Conservation (phyloP, 37 sponge, comb jelly and placozoan species). For the Agelas oroides region DNA sequence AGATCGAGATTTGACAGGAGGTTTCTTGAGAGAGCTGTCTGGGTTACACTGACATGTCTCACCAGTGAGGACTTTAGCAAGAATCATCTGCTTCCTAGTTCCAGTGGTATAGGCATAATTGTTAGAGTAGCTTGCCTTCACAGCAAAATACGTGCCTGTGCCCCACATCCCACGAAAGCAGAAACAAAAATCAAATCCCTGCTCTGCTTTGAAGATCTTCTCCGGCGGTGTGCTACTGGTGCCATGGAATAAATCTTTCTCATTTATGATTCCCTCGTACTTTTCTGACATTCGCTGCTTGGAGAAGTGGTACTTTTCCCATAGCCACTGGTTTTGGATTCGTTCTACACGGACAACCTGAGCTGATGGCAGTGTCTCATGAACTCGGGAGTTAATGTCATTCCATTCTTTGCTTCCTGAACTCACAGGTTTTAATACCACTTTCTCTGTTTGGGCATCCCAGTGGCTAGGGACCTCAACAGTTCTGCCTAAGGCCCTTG, state of each 20-base stretch:
- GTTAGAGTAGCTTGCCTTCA: constrained; percentile 78
- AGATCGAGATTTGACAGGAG: constrained; percentile 21
- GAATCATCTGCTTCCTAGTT: constrained; percentile 45
- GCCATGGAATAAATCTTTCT: constrained; percentile 73
- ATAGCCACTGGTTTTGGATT: constrained; percentile 73
- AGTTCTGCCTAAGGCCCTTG: background rate
- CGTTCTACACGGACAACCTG: constrained; percentile 32
- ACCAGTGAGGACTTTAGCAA: constrained; percentile 62
- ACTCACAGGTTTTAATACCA: background rate
- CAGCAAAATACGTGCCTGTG: constrained; percentile 76
- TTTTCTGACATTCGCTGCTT: constrained; percentile 49
- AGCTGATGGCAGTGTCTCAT: constrained; percentile 33
- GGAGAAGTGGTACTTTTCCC: constrained; percentile 55
- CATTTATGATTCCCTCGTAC: constrained; percentile 34
- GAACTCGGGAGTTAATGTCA: constrained; percentile 6
- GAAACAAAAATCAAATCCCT: constrained; percentile 79
- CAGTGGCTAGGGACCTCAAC: background rate
- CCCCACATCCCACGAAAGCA: constrained; percentile 68
- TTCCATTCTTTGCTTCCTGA: constrained; percentile 34
- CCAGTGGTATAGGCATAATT: constrained; percentile 17
- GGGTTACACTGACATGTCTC: constrained; percentile 2
- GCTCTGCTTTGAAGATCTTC: constrained; percentile 57
- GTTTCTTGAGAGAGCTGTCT: constrained; percentile 12
- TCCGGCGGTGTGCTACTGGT: constrained; percentile 47
- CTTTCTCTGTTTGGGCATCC: constrained; percentile 7